Conservation (phyloP, 23 tunicate genomes). For the Trididemnum clinides region DNA sequence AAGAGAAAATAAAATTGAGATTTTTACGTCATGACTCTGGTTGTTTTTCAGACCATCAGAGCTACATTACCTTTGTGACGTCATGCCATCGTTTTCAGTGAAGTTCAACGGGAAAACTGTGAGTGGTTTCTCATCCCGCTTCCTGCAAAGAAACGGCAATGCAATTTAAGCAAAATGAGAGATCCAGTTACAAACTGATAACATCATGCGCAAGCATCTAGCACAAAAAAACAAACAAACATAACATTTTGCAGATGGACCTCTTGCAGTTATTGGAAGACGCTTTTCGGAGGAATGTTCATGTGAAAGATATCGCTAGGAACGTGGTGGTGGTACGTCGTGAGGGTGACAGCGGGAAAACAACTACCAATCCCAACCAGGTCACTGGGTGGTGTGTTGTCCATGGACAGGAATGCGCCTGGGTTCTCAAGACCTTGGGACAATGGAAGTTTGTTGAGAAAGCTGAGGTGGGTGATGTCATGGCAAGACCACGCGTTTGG, state of each 20-base stretch:
- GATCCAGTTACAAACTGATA: not conserved
- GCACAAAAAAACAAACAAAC: too few relatives aligned
- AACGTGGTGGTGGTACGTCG: not conserved
- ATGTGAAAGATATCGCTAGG: not conserved
- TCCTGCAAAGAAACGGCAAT: too few relatives aligned
- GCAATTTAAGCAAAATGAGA: not conserved
- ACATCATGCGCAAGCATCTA: not conserved
- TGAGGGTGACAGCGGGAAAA: not conserved
- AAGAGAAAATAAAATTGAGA: too few relatives aligned
- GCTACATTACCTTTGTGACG: not conserved
- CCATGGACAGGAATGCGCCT: not conserved
- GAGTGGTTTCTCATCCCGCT: too few relatives aligned
- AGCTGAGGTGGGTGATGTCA: too few relatives aligned
- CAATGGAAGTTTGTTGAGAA: not conserved
- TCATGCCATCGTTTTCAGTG: not conserved
- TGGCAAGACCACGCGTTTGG: too few relatives aligned
- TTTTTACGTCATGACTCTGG: too few relatives aligned
- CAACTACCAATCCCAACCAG: not conserved
- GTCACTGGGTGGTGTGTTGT: slow-evolving; percentile 19
- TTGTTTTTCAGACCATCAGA: not conserved
- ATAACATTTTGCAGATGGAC: not conserved
- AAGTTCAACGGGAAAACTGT: not conserved
- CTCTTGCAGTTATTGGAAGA: not conserved
- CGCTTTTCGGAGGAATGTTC: not conserved
- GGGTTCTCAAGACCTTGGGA: slow-evolving; percentile 6